phyloP scores from a whole-genome alignment of 53 echinoderm and acorn worm genomes.

The Luidia sarsii region DNA sequence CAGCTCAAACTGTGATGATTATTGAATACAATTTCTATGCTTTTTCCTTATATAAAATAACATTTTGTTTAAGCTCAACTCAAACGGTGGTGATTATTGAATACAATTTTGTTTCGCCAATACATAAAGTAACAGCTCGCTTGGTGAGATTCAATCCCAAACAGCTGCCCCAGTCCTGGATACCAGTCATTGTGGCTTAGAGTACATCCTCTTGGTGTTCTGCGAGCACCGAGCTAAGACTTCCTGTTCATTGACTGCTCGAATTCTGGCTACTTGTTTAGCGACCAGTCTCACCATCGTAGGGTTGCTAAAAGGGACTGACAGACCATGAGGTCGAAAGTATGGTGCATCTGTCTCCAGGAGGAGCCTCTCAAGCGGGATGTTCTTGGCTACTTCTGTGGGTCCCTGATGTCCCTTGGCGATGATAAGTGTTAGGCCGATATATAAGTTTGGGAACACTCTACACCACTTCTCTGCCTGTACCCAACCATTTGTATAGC shows the following conservation, averaged over 20 bases:
- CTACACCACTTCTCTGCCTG: neutral
- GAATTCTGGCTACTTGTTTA: neutral
- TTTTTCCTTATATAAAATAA: too few species aligned
- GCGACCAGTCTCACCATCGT: conserved; percentile 1
- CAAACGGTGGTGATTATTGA: too few species aligned
- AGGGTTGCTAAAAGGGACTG: conserved; percentile 6
- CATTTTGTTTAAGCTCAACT: too few species aligned
- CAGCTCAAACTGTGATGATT: too few species aligned
- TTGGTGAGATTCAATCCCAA: too few species aligned
- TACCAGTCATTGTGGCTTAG: too few species aligned
- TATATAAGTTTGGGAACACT: neutral
- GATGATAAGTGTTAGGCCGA: neutral
- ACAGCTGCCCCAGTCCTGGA: too few species aligned
- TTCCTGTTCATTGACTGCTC: neutral
- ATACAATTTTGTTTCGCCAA: too few species aligned
- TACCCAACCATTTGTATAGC: neutral
- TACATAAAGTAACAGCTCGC: too few species aligned
- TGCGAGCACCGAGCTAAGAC: neutral
- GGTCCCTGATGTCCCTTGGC: neutral
- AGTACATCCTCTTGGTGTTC: conserved; percentile 9
- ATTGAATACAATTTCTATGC: too few species aligned
- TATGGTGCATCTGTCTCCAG: neutral
- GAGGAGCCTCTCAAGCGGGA: neutral
- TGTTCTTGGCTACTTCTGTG: neutral
- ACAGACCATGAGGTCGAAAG: too few species aligned